A percentile compares a stretch with the other conserved stretches of the same genome.
These are phyloP conservation scores for Pao palembangensis DNA, from an alignment of 2,113 vertebrate genomes.

Conservation along the genomic window DNA sequence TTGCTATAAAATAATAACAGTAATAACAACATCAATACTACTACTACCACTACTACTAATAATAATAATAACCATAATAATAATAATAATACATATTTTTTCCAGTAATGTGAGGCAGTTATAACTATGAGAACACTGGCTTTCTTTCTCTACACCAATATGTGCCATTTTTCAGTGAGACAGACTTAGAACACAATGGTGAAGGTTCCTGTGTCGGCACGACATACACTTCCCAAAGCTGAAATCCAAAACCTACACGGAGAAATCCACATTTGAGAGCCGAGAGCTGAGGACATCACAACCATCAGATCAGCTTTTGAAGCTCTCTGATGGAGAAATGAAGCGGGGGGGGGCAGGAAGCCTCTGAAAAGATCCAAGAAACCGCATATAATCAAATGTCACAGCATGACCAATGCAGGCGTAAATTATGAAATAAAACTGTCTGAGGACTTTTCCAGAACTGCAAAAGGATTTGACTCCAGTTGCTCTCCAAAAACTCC, in stretches of 20 bases:
- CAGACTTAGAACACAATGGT: conserved; percentile 13
- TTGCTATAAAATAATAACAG: no score
- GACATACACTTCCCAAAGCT: conserved; percentile 24
- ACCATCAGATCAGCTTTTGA: conserved; percentile 49
- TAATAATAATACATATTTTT: no score
- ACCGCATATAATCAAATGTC: conserved; percentile 63
- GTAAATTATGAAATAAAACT: conserved; percentile 67
- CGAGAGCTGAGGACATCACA: conserved; percentile 52
- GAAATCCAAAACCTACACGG: conserved; percentile 54
- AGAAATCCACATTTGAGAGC: conserved; percentile 48
- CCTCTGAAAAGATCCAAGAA: conserved; percentile 54
- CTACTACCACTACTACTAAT: no score
- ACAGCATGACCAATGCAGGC: conserved; percentile 45
- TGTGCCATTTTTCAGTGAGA: conserved; percentile 9
- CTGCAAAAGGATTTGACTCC: conserved; percentile 39
- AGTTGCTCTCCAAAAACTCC: conserved; percentile 36
- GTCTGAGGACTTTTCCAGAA: conserved; percentile 46
- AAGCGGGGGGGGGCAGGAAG: conserved; percentile 4
- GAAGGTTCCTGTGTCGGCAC: neutral
- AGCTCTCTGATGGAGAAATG: conserved; percentile 47
- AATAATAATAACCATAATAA: no score
- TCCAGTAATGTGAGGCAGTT: no score
- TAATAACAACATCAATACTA: no score
- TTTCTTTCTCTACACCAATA: neutral
- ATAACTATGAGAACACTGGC: no score